These are phyloP conservation scores for Apodemia hepburni DNA, from an alignment of 2,888 invertebrate species.

Conservation along the genomic window DNA sequence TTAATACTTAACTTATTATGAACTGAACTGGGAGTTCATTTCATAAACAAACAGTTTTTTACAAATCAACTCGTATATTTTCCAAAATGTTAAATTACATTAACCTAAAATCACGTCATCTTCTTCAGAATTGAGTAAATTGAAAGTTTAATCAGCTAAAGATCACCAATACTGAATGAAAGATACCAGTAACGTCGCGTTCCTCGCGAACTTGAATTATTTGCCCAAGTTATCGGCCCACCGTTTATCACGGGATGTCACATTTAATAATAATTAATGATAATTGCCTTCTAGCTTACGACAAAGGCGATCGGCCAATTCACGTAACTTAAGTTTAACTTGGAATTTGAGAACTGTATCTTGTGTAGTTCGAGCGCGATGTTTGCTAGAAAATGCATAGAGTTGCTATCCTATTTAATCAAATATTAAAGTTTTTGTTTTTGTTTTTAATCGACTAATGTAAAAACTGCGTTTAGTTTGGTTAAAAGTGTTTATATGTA, in stretches of 20 bases:
- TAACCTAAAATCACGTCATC: neutral
- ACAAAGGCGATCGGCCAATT: constrained; percentile 77
- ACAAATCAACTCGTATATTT: too few relatives aligned
- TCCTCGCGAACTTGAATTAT: constrained; percentile 56
- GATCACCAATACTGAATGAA: constrained; percentile 20
- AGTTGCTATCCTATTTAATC: constrained; percentile 31
- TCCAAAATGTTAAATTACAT: too few relatives aligned
- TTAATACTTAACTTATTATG: too few relatives aligned
- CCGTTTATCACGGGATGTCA: constrained; percentile 74
- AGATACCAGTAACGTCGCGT: constrained; percentile 2
- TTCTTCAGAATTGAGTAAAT: neutral
- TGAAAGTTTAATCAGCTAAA: constrained; percentile 15
- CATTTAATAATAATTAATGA: constrained; percentile 80
- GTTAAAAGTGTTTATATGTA: too few relatives aligned
- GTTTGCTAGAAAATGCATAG: constrained; percentile 38
- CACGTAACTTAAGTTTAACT: constrained; percentile 77
- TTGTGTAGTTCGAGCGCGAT: constrained; percentile 61
- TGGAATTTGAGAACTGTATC: constrained; percentile 79
- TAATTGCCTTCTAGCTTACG: constrained; percentile 77
- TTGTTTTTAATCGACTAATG: too few relatives aligned
- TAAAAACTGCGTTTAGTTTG: too few relatives aligned
- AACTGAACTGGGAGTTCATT: too few relatives aligned
- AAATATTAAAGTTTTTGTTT: neutral
- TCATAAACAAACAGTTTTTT: too few relatives aligned
- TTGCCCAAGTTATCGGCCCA: constrained; percentile 73